These are phyloP conservation scores for Spicauda simplicius DNA, from an alignment of 2,888 invertebrate genomes.

Conservation along the genomic window DNA sequence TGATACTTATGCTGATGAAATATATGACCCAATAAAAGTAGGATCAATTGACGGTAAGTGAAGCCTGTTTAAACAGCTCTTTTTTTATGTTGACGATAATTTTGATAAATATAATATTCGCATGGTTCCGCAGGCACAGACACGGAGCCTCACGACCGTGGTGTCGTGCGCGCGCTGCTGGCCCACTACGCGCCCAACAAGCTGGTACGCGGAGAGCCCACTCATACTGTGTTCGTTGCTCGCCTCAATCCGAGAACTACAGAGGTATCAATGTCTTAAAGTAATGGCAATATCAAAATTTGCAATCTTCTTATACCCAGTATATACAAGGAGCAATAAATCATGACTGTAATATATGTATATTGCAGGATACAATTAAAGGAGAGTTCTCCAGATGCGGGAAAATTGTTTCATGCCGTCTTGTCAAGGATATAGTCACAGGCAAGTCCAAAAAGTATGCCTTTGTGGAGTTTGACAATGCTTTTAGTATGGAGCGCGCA, in stretches of 20 bases:
- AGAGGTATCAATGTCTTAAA: constrained; percentile 61
- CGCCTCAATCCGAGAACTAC: constrained; percentile 88
- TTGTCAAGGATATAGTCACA: constrained; percentile 93
- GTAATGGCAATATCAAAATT: neutral
- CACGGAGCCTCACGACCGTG: constrained; percentile 91
- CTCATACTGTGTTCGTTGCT: constrained; percentile 90
- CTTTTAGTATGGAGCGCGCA: constrained; percentile 86
- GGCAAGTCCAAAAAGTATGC: constrained; percentile 93
- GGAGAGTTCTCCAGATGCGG: constrained; percentile 87
- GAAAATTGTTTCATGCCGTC: constrained; percentile 84
- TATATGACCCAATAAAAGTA: constrained; percentile 91
- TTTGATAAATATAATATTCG: neutral
- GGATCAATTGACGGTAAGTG: constrained; percentile 92
- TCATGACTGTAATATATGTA: neutral
- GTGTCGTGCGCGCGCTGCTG: constrained; percentile 88
- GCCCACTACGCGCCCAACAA: constrained; percentile 88
- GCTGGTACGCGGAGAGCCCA: constrained; percentile 87
- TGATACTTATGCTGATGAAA: constrained; percentile 67
- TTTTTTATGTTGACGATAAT: too few relatives aligned
- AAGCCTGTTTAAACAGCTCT: neutral
- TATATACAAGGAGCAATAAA: too few relatives aligned
- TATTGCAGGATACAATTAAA: constrained; percentile 79
- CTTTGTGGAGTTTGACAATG: constrained; percentile 91
- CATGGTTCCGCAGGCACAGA: constrained; percentile 86
- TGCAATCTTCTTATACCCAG: too few relatives aligned